phyloP scores from a whole-genome alignment of 2,797 vertebrate species.

The Danio tinwini region DNA sequence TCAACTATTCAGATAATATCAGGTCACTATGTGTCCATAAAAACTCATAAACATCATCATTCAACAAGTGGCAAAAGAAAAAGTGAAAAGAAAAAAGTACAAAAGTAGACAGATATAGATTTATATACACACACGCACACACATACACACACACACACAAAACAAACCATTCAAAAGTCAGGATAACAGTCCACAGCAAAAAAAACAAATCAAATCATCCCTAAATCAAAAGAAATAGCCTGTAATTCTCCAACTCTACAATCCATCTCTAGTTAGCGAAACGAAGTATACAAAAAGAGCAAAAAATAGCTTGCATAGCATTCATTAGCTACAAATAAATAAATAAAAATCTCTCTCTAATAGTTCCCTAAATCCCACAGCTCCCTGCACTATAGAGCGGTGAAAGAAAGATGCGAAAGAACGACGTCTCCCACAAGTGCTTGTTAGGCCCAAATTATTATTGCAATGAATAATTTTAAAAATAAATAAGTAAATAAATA shows the following conservation, averaged over 20 bases:
- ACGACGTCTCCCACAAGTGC: constrained; percentile 91
- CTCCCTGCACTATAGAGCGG: constrained; percentile 81
- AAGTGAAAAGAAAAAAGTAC: background rate
- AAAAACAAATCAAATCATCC: constrained; percentile 70
- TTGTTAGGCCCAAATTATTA: constrained; percentile 91
- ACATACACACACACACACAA: too few species aligned
- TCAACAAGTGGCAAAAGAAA: constrained; percentile 20
- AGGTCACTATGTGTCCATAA: background rate
- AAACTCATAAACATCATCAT: background rate
- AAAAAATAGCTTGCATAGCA: constrained; percentile 80
- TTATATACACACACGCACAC: too few species aligned
- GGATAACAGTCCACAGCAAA: too few species aligned
- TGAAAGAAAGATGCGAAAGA: constrained; percentile 75
- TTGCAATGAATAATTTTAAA: constrained; percentile 85
- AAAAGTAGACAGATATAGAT: too few species aligned
- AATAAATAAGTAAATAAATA: constrained; percentile 84
- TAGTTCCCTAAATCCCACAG: constrained; percentile 82
- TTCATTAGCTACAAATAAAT: constrained; percentile 90
- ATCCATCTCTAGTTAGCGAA: constrained; percentile 65
- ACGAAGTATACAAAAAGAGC: constrained; percentile 76
- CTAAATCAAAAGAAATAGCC: constrained; percentile 69
- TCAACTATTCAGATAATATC: background rate
- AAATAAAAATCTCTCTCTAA: constrained; percentile 85
- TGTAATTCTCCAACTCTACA: constrained; percentile 67
- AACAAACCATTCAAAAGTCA: too few species aligned